Percentiles rank a stretch among this genome's conserved stretches.
Evolutionary conservation across 2,797 vertebrate genomes (phyloP).

Genomic region (Ctenopoma kingsleyae): DNA sequence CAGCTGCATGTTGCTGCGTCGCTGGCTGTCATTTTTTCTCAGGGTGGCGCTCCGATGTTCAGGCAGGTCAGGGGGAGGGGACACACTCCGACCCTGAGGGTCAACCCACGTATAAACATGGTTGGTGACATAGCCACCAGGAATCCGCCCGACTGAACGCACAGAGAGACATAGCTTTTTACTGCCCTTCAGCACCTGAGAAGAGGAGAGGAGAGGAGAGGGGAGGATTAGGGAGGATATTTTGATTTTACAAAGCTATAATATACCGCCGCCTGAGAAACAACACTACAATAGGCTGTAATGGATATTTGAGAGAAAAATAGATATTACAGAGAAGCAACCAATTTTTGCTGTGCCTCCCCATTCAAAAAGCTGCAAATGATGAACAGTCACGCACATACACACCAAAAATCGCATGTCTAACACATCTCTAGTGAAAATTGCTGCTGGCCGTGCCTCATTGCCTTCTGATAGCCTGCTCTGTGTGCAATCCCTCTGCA

Average conservation of each 20-base stretch:
- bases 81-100: conserved; percentile 88
- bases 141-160: conserved; percentile 93
- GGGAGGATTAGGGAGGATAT: conserved; percentile 37
- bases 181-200: conserved; percentile 94
- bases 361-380: not conserved
- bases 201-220: conserved; percentile 62
- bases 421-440: conserved; percentile 40
- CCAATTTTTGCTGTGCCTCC: not conserved
- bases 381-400: conserved; percentile 17
- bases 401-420: conserved; percentile 13
- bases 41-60: conserved; percentile 87
- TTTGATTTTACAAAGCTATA: too few relatives aligned
- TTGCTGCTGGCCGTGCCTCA: conserved; percentile 63
- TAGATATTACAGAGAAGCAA: conserved; percentile 27
- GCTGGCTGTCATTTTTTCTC: conserved; percentile 85
- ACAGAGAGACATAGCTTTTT: conserved; percentile 94
- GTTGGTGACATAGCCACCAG: conserved; percentile 95
- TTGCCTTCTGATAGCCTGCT: conserved; percentile 66
- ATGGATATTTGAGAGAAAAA: conserved; percentile 8
- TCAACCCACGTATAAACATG: conserved; percentile 99
- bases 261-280: conserved; percentile 5
- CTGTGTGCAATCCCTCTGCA: conserved; percentile 56
- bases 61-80: conserved; percentile 86
- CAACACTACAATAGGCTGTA: not conserved
- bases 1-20: conserved; percentile 92